Evolutionary conservation across 2,888 invertebrate genomes (phyloP).

Genomic region (Autographa gamma): DNA sequence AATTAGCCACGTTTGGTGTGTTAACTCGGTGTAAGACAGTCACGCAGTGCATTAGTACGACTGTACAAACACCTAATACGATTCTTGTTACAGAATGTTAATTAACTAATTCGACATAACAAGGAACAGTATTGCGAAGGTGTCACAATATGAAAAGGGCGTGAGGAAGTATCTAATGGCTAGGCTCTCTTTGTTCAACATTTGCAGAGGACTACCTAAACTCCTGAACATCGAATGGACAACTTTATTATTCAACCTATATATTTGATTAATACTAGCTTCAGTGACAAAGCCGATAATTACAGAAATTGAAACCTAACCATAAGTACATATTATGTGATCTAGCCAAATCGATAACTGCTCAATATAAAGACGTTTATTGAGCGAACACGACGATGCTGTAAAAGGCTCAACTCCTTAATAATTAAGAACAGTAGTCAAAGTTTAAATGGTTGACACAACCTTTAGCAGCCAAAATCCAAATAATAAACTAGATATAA

Average conservation of each 20-base stretch:
- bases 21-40: neutral
- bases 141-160: neutral
- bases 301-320: no score
- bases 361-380: no score
- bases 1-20: neutral
- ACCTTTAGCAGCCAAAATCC: conserved; percentile 1
- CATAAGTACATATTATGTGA: no score
- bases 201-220: no score
- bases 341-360: no score
- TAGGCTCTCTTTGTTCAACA: neutral
- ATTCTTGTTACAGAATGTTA: neutral
- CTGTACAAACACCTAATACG: neutral
- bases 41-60: neutral
- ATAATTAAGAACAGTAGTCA: neutral
- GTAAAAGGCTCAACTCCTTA: neutral
- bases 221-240: no score
- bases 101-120: neutral
- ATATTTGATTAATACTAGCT: no score
- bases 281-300: no score
- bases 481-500: conserved; percentile 21
- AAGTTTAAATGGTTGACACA: neutral
- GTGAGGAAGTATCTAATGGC: neutral
- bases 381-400: neutral
- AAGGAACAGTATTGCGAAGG: neutral
- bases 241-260: no score